Evolutionary conservation across 1,140 invertebrate species (phyloP), one percentile per base, ranked within the genome.

Genomic region (Drosophila pseudoobscura): DNA sequence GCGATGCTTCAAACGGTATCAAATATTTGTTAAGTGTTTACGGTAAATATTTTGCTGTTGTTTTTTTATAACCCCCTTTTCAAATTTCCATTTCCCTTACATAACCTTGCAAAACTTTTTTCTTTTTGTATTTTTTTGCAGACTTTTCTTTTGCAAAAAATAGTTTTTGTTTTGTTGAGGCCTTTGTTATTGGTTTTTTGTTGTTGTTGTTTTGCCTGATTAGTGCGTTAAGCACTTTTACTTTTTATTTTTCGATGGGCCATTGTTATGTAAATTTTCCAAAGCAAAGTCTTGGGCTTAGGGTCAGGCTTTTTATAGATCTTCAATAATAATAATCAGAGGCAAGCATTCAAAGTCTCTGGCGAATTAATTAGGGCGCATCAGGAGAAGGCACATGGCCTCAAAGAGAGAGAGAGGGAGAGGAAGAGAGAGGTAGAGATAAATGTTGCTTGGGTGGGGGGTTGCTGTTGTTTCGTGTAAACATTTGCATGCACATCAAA

Each of bases 171-270:
- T 39, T 39, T 49, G 15, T 26, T 17, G 6, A 5, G 20, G 55
- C 60, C 45, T 82, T 87, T 85, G 80, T 85, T 87, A 80, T 78
- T 88, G 61, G 78, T 26, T 26, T 26, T 4, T 5, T 26, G 3
- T 24, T 24, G 24, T 57, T 54, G 41, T 62, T 17, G 15, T 44
- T 47, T 20, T 44, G 62, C 41, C 58, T 59, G 72, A 80, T 80
- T 74, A 77, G 82, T 84, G 77, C 72, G 72, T 80, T 65, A 56
- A 76, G 56, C 63, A 68, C 69, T 84, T 84, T 68, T 68, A 82
- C 57, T 71, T 88, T 85, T 85, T 6, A 26, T 5, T 55, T 11
- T 41, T 55, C 15, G 1, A 63, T 46, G 62, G 60, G 49, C 39
- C 20, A 66, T 71, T 58, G 56, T 54, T 71, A 70, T 66, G 63